phyloP scores from a whole-genome alignment of 2,113 vertebrate species.

The Varanus salvator region DNA sequence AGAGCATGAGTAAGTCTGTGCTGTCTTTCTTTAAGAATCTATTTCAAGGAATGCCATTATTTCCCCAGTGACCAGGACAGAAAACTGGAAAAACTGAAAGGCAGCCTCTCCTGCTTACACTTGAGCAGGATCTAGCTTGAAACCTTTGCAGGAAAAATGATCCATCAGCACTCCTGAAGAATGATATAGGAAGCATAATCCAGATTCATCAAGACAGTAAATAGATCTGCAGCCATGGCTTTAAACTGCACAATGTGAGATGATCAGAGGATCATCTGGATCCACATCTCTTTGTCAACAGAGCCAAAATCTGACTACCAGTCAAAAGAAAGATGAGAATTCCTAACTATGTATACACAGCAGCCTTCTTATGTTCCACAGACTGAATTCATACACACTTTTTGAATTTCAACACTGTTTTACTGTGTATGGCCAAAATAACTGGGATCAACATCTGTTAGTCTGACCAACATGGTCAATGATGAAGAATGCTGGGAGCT shows the following conservation, averaged over 20 bases:
- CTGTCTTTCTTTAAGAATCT: not conserved
- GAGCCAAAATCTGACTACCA: not conserved
- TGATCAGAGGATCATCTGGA: not conserved
- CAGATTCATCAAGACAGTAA: not conserved
- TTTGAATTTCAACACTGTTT: not conserved
- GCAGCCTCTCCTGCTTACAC: not conserved
- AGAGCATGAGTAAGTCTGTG: conserved; percentile 39
- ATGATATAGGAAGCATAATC: not conserved
- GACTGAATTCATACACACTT: not conserved
- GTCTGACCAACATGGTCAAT: too few relatives aligned
- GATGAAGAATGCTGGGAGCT: too few relatives aligned
- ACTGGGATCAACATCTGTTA: too few relatives aligned
- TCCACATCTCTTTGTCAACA: not conserved
- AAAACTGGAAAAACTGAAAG: not conserved
- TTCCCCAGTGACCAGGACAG: not conserved
- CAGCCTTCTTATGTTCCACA: not conserved
- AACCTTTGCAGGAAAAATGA: not conserved
- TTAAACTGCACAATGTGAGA: not conserved
- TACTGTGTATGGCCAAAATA: not conserved
- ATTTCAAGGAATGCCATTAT: conserved; percentile 2
- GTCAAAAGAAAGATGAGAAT: not conserved
- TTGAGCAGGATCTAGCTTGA: not conserved
- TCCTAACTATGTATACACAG: not conserved
- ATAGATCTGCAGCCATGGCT: not conserved
- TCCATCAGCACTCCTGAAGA: not conserved